Conservation (phyloP, 2,113 vertebrate species). For the Panthera tigris region DNA sequence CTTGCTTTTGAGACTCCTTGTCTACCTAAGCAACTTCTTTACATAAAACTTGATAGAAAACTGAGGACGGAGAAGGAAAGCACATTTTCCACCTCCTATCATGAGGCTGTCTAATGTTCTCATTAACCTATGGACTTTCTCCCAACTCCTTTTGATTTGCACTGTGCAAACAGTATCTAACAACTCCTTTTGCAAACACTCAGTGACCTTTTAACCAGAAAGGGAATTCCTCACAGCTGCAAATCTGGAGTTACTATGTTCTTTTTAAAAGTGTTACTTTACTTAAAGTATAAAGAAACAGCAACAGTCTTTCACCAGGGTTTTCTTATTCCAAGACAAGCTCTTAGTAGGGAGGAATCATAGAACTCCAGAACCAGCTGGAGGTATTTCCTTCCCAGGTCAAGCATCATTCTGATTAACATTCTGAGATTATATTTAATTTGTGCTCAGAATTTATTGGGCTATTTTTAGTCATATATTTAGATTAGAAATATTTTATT, state of each 20-base stretch:
- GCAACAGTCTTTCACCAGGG: background rate
- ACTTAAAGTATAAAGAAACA: slow-evolving; percentile 24
- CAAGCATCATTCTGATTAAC: background rate
- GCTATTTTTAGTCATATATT: background rate
- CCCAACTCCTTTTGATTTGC: slow-evolving; percentile 37
- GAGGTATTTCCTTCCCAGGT: background rate
- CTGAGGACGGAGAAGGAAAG: background rate
- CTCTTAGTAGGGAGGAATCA: background rate
- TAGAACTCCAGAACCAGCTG: background rate
- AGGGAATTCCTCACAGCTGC: slow-evolving; percentile 56
- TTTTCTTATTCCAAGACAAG: background rate
- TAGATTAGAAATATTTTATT: slow-evolving; percentile 34
- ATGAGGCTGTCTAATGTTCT: slow-evolving; percentile 15
- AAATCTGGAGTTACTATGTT: slow-evolving; percentile 2
- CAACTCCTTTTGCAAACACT: slow-evolving; percentile 54
- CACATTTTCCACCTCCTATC: slow-evolving; percentile 4
- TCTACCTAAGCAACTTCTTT: background rate
- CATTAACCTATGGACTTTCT: slow-evolving; percentile 58
- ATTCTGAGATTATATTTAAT: slow-evolving; percentile 14
- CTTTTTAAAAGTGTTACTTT: slow-evolving; percentile 37
- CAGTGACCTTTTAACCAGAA: slow-evolving; percentile 10
- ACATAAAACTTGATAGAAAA: slow-evolving; percentile 52
- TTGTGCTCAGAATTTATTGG: slow-evolving; percentile 1
- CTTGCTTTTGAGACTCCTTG: slow-evolving; percentile 27
- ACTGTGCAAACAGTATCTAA: background rate